Conservation (phyloP, 1,140 invertebrate species). For the Thalassaphorura encarpata region DNA sequence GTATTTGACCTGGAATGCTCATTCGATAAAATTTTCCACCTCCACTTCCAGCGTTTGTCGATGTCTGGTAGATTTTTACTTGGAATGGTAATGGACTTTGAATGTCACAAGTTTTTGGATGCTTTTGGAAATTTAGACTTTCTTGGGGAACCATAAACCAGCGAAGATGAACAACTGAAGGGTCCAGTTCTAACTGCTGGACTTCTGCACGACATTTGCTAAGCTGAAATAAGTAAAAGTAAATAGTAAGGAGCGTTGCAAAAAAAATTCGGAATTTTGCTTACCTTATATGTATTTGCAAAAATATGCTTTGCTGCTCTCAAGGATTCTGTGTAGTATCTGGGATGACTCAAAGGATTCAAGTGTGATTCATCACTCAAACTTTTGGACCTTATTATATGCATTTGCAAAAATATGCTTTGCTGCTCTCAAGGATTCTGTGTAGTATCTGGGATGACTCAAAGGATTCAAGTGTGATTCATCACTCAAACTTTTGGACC, state of each 20-base stretch:
- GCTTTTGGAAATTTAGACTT: slow-evolving; percentile 36
- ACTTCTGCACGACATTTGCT: slow-evolving; percentile 62
- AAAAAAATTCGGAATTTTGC: not conserved
- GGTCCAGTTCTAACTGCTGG: slow-evolving; percentile 57
- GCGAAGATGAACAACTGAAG: slow-evolving; percentile 53
- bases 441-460: no score
- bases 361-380: slow-evolving; percentile 27
- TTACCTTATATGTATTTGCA: slow-evolving; percentile 58
- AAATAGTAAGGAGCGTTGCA: no score
- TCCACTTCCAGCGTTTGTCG: no score
- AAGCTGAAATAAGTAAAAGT: slow-evolving; percentile 43
- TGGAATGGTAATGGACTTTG: slow-evolving; percentile 18
- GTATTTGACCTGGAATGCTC: no score
- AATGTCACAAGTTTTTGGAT: not conserved
- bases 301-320: slow-evolving; percentile 67
- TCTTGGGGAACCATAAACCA: slow-evolving; percentile 70
- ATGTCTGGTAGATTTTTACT: slow-evolving; percentile 17
- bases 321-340: slow-evolving; percentile 59
- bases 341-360: no score
- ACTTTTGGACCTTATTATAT: slow-evolving; percentile 42
- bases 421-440: slow-evolving; percentile 65
- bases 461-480: no score
- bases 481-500: slow-evolving; percentile 24
- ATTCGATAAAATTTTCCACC: no score
- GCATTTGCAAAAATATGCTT: slow-evolving; percentile 65